A percentile compares a stretch with the other conserved stretches of the same genome.
Evolutionary conservation across 2,113 vertebrate genomes (phyloP).

Genomic region (Sander lucioperca): DNA sequence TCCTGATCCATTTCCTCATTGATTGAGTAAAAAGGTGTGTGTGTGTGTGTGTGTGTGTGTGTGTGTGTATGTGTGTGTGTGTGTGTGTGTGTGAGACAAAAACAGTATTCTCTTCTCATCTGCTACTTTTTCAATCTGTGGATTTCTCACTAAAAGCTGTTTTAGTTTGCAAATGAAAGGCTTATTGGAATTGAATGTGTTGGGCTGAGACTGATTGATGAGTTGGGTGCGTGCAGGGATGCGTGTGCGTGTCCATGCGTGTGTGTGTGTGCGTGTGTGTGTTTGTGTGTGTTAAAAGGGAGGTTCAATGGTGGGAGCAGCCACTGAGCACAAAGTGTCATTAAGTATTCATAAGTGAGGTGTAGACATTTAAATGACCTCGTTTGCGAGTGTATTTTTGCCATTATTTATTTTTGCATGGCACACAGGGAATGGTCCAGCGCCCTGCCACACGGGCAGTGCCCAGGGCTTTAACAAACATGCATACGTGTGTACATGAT

Average conservation of each 20-base stretch:
- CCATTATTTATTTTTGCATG: conserved; percentile 83
- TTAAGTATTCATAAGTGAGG: conserved; percentile 85
- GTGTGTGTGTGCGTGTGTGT: conserved; percentile 10
- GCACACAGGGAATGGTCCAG: conserved; percentile 68
- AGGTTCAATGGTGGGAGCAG: conserved; percentile 55
- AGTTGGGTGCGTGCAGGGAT: conserved; percentile 45
- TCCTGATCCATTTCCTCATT: conserved; percentile 65
- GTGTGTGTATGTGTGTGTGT: conserved; percentile 23
- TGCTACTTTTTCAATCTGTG: conserved; percentile 55
- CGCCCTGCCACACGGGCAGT: conserved; percentile 74
- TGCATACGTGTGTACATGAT: conserved; percentile 72
- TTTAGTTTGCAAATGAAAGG: conserved; percentile 73
- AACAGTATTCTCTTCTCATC: conserved; percentile 48
- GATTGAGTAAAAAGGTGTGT: conserved; percentile 56
- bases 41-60: too few relatives aligned
- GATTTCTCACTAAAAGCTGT: conserved; percentile 65
- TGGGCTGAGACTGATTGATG: conserved; percentile 70
- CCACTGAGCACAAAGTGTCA: conserved; percentile 75
- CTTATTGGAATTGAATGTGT: conserved; percentile 76
- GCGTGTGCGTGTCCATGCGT: not conserved
- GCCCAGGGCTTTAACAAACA: conserved; percentile 77
- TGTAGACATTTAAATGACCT: conserved; percentile 82
- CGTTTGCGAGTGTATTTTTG: conserved; percentile 78
- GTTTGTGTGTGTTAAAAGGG: conserved; percentile 18
- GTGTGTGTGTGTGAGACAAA: conserved; percentile 31